Conservation (phyloP, 2,888 invertebrate species). For the Julus scandinavius region DNA sequence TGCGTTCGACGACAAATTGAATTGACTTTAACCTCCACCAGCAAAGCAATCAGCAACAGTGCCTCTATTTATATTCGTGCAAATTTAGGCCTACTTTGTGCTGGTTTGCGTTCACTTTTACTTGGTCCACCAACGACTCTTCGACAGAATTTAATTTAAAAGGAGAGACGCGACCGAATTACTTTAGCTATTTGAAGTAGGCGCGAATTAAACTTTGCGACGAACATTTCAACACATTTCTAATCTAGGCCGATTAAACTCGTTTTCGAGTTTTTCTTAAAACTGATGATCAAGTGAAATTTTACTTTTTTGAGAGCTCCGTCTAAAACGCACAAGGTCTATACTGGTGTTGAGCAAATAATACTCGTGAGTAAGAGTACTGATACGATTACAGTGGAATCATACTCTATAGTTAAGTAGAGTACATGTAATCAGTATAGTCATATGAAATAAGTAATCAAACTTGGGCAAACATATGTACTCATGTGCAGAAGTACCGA, state of each 20-base stretch:
- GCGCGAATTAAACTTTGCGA: not conserved
- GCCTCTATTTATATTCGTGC: slow-evolving; percentile 8
- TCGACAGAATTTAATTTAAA: slow-evolving; percentile 20
- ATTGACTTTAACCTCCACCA: slow-evolving; percentile 11
- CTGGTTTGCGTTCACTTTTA: not conserved
- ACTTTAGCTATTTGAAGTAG: not conserved
- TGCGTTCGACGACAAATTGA: slow-evolving; percentile 18
- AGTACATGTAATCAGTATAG: too few species aligned
- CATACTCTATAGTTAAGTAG: too few species aligned
- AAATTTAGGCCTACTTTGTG: not conserved
- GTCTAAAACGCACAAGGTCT: too few species aligned
- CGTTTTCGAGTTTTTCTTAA: not conserved
- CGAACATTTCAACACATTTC: not conserved
- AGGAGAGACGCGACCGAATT: not conserved
- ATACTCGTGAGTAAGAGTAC: too few species aligned
- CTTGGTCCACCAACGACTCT: not conserved
- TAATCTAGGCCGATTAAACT: not conserved
- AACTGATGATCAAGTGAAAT: not conserved
- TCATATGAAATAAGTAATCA: too few species aligned
- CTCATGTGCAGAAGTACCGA: too few species aligned
- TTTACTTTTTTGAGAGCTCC: not conserved
- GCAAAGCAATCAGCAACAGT: not conserved
- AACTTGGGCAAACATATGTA: too few species aligned
- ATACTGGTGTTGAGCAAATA: too few species aligned
- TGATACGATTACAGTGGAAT: too few species aligned